Percentiles rank a stretch among this genome's conserved stretches.
phyloP scores from a whole-genome alignment of 2,888 invertebrate genomes.

The Cylindroiulus punctatus region DNA sequence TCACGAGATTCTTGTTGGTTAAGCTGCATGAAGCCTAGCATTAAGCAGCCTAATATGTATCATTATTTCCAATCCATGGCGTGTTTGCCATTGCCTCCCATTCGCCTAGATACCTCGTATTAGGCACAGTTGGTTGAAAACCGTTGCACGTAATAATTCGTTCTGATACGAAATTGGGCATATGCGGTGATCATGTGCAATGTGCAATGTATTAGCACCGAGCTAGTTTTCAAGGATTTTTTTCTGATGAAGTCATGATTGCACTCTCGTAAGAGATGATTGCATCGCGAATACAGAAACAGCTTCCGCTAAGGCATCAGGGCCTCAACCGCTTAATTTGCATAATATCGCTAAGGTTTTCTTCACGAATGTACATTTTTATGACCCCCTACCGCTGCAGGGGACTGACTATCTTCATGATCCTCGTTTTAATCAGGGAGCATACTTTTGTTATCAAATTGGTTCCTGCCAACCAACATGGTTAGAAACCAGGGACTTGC shows the following conservation, averaged over 20 bases:
- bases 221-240: neutral
- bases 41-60: neutral
- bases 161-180: neutral
- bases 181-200: neutral
- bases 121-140: neutral
- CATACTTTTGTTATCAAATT: slow-evolving; percentile 9
- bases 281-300: neutral
- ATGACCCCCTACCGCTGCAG: neutral
- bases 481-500: neutral
- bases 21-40: neutral
- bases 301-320: neutral
- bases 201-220: neutral
- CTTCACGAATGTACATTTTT: neutral
- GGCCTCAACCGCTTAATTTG: neutral
- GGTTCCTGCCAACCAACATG: neutral
- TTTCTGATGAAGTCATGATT: neutral
- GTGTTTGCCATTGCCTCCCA: neutral
- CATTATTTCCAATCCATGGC: neutral
- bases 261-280: slow-evolving; percentile 18
- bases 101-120: neutral
- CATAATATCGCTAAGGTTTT: neutral
- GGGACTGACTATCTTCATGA: neutral
- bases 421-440: neutral
- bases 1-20: neutral
- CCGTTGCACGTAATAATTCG: neutral